Evolutionary conservation across 1,140 invertebrate genomes (phyloP), one percentile per base, ranked within the genome.

Genomic region (Nasonia longicornis): DNA sequence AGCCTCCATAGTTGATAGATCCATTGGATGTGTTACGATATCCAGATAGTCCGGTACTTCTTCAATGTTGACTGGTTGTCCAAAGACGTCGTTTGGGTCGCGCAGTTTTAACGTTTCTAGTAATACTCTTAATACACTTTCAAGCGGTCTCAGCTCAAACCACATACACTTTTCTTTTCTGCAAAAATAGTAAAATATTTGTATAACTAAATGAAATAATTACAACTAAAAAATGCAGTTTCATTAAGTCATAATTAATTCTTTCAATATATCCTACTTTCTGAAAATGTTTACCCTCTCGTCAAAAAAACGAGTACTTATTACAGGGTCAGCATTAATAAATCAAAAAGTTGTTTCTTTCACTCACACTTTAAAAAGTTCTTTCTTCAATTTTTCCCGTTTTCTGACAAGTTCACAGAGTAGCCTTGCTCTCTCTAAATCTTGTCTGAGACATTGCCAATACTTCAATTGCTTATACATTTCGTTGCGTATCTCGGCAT

Each of bases 381-480:
- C 96, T 80, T 96, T 94, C 90, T 99, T 99, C 2, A 97, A 90
- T 89, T 98, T 98, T 91, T 99, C 98, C 67, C 98, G 92, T 90
- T 99, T 99, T 22, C 98, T 93, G 10, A 99, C 97, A 78, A 99
- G 90, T 90, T 99, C 98, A 87, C 98, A 98, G 0, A 99, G 92
- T 26, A 99, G 92, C 85, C 98, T 93, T 6, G 97, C 97, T 82
- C 97, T 93, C 90, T 99, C 98, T 66, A 99, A 91, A 90, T 99
- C 98, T 87, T 99, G 98, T 8, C 98, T 92, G 83, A 99, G 91
- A 86, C 97, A 95, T 87, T 98, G 96, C 96, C 97, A 98, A 87
- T 98, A 98, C 87, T 98, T 98, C 0, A 98, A 91, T 86, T 99
- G 97, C 66, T 95, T 94, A 85, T 96, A 95, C 20, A 98, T 87